Evolutionary conservation across 2,113 vertebrate species (phyloP).

Genomic region (Trematocara zebra): DNA sequence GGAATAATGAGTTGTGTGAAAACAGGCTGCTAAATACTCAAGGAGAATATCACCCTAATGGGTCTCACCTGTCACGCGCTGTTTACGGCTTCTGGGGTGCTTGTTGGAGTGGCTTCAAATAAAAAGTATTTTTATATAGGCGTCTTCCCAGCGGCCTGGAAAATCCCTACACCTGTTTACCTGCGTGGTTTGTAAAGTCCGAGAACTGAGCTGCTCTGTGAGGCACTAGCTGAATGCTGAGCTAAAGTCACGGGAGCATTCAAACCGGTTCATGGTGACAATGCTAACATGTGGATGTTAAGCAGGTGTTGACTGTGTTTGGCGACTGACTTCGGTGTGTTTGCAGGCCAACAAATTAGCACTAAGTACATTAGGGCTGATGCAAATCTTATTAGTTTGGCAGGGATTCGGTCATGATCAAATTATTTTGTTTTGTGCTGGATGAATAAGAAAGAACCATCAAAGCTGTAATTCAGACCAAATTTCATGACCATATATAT

Average conservation of each 20-base stretch:
- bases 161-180: not conserved
- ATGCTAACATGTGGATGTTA: not conserved
- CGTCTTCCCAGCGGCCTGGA: not conserved
- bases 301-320: not conserved
- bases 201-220: not conserved
- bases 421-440: not conserved
- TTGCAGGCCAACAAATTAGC: not conserved
- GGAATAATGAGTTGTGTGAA: conserved; percentile 67
- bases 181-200: not conserved
- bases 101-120: conserved; percentile 2
- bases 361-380: not conserved
- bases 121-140: not conserved
- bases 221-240: not conserved
- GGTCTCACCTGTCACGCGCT: conserved; percentile 2
- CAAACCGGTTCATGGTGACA: not conserved
- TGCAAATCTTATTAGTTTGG: not conserved
- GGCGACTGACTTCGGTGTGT: not conserved
- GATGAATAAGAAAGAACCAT: not conserved
- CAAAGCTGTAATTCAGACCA: not conserved
- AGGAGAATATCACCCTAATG: conserved; percentile 51
- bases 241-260: not conserved
- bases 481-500: not conserved
- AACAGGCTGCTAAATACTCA: conserved; percentile 58
- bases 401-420: not conserved
- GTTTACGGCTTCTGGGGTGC: conserved; percentile 13